Conservation (phyloP, 2,113 vertebrate genomes). For the Hiodon alosoides region DNA sequence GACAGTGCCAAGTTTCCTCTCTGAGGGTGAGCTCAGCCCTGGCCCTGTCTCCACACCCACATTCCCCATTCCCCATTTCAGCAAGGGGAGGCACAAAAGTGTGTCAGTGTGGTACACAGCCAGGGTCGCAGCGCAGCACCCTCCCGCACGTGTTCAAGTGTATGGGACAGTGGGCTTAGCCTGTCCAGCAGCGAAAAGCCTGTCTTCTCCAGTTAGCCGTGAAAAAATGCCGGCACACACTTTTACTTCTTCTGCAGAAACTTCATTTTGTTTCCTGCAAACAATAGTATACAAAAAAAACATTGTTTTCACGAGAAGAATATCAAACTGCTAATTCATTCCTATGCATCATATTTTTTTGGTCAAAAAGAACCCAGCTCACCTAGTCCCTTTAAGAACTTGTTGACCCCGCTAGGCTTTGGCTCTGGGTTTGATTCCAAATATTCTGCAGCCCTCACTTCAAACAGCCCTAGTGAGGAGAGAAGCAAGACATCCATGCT, state of each 20-base stretch:
- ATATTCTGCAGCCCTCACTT: conserved; percentile 79
- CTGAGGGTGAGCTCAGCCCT: conserved; percentile 14
- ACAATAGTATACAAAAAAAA: background rate
- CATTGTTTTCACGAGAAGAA: background rate
- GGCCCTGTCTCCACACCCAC: conserved; percentile 7
- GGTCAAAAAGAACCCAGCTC: conserved; percentile 34
- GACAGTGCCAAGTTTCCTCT: conserved; percentile 25
- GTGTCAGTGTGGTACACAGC: background rate
- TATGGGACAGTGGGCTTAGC: conserved; percentile 11
- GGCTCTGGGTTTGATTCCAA: conserved; percentile 77
- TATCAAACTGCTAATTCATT: background rate
- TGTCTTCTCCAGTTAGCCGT: background rate
- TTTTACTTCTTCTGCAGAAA: conserved; percentile 65
- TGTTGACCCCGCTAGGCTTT: conserved; percentile 81
- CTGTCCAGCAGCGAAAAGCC: background rate
- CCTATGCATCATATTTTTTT: background rate
- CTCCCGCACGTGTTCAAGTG: background rate
- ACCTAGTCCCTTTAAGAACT: conserved; percentile 90
- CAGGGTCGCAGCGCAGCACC: background rate
- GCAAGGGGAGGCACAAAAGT: too few relatives aligned
- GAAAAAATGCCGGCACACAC: background rate
- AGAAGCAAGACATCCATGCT: conserved; percentile 3
- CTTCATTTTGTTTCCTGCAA: conserved; percentile 67
- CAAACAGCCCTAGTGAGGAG: conserved; percentile 78
- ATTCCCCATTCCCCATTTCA: background rate